phyloP scores from a whole-genome alignment of 2,797 vertebrate species.

The Scleropages formosus region DNA sequence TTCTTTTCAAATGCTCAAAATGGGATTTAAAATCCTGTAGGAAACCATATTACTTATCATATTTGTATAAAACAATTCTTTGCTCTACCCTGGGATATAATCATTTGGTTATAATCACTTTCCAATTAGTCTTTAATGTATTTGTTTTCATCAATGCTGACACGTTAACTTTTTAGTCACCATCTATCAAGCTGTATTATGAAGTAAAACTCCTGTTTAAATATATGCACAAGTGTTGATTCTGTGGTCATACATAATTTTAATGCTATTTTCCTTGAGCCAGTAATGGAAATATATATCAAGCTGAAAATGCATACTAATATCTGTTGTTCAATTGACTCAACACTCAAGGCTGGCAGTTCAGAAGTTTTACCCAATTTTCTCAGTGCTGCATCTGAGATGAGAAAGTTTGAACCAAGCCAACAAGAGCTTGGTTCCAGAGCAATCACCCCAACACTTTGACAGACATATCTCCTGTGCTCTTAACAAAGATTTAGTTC shows the following conservation, averaged over 20 bases:
- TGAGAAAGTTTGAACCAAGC: conserved; percentile 31
- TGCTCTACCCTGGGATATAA: conserved; percentile 6
- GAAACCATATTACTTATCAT: not conserved
- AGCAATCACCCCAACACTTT: not conserved
- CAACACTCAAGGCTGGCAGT: conserved; percentile 43
- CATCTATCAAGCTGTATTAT: not conserved
- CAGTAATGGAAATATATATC: not conserved
- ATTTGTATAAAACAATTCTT: not conserved
- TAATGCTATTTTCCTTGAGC: not conserved
- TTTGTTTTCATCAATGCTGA: conserved; percentile 12
- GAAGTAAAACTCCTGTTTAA: no score
- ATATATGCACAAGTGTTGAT: not conserved
- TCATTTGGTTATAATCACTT: not conserved
- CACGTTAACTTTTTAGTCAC: conserved; percentile 6
- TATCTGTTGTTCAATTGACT: conserved; percentile 47
- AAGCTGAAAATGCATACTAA: conserved; percentile 51
- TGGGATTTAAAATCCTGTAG: no score
- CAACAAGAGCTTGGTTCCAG: conserved; percentile 28
- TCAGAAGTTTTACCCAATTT: conserved; percentile 52
- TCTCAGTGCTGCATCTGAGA: conserved; percentile 43
- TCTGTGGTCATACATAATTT: not conserved
- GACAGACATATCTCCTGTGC: conserved; percentile 4
- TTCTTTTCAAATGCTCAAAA: no score
- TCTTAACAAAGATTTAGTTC: conserved; percentile 45
- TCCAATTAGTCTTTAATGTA: not conserved